phyloP scores from a whole-genome alignment of 2,797 vertebrate genomes.

The Coluber constrictor region DNA sequence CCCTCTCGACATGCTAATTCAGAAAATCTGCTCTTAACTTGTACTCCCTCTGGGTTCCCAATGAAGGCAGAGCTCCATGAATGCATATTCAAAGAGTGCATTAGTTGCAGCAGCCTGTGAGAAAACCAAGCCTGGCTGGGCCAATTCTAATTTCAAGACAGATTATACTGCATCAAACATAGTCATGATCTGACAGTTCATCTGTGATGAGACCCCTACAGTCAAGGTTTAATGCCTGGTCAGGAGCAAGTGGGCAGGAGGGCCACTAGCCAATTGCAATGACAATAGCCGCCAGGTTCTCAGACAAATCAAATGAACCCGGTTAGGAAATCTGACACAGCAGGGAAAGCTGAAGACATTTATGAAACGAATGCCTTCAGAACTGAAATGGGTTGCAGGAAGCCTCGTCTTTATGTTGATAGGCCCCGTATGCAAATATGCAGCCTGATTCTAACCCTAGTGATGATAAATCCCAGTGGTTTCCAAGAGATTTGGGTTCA shows the following conservation, averaged over 20 bases:
- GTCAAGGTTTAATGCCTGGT: conserved; percentile 89
- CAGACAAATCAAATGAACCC: conserved; percentile 85
- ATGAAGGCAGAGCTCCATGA: conserved; percentile 88
- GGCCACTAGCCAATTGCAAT: conserved; percentile 28
- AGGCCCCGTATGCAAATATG: conserved; percentile 70
- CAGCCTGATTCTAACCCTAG: background rate
- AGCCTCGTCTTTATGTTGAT: conserved; percentile 69
- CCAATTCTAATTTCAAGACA: conserved; percentile 98
- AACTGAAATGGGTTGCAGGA: conserved; percentile 82
- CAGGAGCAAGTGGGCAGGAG: conserved; percentile 88
- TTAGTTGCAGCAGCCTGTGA: conserved; percentile 82
- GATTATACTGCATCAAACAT: conserved; percentile 99
- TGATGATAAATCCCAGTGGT: background rate
- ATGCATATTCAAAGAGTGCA: conserved; percentile 99
- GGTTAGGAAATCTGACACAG: conserved; percentile 76
- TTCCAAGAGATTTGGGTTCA: background rate
- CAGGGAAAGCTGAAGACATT: conserved; percentile 81
- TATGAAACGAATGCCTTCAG: conserved; percentile 85
- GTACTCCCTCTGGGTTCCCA: conserved; percentile 91
- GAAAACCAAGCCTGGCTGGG: conserved; percentile 83
- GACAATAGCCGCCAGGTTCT: conserved; percentile 14
- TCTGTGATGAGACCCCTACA: conserved; percentile 95
- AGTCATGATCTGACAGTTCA: conserved; percentile 99
- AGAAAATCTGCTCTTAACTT: conserved; percentile 97
- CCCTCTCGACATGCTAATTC: conserved; percentile 99